These are phyloP conservation scores for Cydia strobilella DNA, from an alignment of 1,140 invertebrate species.

Conservation along the genomic window DNA sequence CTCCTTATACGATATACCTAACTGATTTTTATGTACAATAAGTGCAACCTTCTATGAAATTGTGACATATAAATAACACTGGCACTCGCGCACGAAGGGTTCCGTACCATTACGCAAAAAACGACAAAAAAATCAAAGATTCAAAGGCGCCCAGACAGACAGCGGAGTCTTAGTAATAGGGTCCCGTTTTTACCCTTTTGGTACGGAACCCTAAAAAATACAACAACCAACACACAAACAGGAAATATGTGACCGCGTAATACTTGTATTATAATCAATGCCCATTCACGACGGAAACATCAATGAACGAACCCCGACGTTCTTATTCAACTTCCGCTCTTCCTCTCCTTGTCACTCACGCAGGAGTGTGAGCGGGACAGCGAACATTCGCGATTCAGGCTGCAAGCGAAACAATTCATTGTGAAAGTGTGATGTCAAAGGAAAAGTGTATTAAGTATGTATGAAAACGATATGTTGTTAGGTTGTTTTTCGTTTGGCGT, in stretches of 20 bases:
- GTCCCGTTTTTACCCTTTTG: too few relatives aligned
- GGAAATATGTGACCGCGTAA: constrained; percentile 20
- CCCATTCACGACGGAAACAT: constrained; percentile 62
- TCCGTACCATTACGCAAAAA: too few relatives aligned
- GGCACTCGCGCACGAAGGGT: too few relatives aligned
- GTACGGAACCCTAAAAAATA: too few relatives aligned
- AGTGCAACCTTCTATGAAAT: too few relatives aligned
- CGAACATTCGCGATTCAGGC: constrained; percentile 33
- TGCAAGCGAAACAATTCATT: constrained; percentile 63
- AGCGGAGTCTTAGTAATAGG: too few relatives aligned
- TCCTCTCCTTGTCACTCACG: constrained; percentile 52
- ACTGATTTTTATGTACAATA: too few relatives aligned
- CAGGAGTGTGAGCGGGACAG: constrained; percentile 27
- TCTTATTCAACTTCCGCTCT: constrained; percentile 67
- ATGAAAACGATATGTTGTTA: neutral
- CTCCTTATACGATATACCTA: too few relatives aligned
- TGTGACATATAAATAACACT: too few relatives aligned
- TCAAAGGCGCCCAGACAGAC: too few relatives aligned
- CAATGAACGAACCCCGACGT: constrained; percentile 71
- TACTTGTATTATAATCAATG: constrained; percentile 31
- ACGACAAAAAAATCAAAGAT: too few relatives aligned
- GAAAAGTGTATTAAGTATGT: neutral
- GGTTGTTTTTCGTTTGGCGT: neutral
- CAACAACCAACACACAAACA: constrained; percentile 31
- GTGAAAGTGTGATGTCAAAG: constrained; percentile 47